phyloP scores from a whole-genome alignment of 2,113 vertebrate species.

The Phrynosoma blainvillii region DNA sequence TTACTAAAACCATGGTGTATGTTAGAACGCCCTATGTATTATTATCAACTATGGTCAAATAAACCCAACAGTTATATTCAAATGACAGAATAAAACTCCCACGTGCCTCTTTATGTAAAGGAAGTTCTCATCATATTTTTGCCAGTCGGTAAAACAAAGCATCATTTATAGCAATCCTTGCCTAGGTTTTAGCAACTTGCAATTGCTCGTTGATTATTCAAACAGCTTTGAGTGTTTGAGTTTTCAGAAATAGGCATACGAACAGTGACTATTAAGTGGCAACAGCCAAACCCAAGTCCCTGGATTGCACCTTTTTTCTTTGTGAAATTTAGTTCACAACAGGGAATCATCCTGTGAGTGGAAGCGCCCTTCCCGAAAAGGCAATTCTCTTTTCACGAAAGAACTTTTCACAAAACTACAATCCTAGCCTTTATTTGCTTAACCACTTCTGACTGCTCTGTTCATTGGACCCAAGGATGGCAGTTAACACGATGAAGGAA shows the following conservation, averaged over 20 bases:
- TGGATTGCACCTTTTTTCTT: background rate
- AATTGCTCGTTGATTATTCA: background rate
- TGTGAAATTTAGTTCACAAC: too few species aligned
- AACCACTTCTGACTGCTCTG: conserved; percentile 51
- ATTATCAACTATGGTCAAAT: conserved; percentile 43
- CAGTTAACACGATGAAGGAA: conserved; percentile 51
- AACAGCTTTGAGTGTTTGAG: conserved; percentile 22
- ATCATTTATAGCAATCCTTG: conserved; percentile 23
- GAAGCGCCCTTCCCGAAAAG: too few species aligned
- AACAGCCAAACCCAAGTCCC: too few species aligned
- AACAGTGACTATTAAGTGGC: too few species aligned
- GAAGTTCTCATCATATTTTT: conserved; percentile 44
- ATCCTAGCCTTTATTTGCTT: conserved; percentile 33
- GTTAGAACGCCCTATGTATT: conserved; percentile 61
- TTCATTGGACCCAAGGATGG: conserved; percentile 51
- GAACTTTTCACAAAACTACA: too few species aligned
- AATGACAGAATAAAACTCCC: conserved; percentile 10
- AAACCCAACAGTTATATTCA: conserved; percentile 56
- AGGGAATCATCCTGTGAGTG: too few species aligned
- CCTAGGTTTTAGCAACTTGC: conserved; percentile 50
- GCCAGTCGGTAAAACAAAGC: conserved; percentile 12
- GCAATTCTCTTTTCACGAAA: too few species aligned
- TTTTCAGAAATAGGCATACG: background rate
- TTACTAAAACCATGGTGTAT: conserved; percentile 44
- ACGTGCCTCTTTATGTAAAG: conserved; percentile 37